Percentiles rank a stretch among this genome's conserved stretches.
Evolutionary conservation across 2,113 vertebrate species (phyloP).

Genomic region (Phaethon lepturus): DNA sequence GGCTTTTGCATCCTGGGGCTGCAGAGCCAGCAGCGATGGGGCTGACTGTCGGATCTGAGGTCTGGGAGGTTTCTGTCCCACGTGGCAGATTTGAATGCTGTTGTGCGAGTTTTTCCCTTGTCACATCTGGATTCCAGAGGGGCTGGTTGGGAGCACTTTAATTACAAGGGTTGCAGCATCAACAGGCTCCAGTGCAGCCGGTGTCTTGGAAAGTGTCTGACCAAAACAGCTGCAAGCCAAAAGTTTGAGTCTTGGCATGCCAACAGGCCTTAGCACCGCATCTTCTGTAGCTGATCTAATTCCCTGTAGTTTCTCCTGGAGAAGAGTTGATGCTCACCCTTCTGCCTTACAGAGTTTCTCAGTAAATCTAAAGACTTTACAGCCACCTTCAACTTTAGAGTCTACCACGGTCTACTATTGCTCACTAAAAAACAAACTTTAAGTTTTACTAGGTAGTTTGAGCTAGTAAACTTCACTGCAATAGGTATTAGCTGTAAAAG

Average conservation of each 20-base stretch:
- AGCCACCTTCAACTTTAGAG: background rate
- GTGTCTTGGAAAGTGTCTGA: background rate
- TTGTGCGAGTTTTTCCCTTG: background rate
- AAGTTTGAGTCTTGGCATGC: background rate
- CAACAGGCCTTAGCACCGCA: background rate
- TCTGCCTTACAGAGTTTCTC: background rate
- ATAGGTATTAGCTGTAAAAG: background rate
- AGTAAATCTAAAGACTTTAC: background rate
- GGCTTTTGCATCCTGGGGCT: background rate
- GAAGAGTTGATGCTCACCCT: background rate
- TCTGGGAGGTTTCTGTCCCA: background rate
- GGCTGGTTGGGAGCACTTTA: background rate
- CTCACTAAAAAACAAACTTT: background rate
- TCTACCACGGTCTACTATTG: background rate
- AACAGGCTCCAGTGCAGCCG: background rate
- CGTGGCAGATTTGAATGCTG: background rate
- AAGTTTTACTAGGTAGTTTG: background rate
- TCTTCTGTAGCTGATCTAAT: background rate
- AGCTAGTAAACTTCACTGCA: background rate
- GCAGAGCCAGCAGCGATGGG: background rate
- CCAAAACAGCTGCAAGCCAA: background rate
- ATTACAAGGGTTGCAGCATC: background rate
- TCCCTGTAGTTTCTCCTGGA: background rate
- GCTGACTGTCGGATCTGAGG: background rate
- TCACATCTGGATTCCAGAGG: background rate